Base-by-base conservation (phyloP, 2,888 invertebrate species). In the Campoplex capitator region DNA sequence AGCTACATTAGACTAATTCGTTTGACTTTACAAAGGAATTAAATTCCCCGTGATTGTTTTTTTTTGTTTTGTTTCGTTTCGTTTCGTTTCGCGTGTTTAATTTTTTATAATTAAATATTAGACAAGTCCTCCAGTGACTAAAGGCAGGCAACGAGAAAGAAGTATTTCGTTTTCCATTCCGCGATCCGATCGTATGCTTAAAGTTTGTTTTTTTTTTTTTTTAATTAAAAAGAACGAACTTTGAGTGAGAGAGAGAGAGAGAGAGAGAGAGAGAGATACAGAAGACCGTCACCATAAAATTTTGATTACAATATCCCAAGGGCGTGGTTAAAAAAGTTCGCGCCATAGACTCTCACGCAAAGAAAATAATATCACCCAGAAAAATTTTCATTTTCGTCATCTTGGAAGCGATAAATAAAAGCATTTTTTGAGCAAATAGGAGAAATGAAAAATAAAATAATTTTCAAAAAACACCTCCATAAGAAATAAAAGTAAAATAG, bases 121-220 rank as follows among this genome's bases (percentile, higher is more conserved):
- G 89, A 91, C 94, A 92, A 94, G 93, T 94, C 94, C 93, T 94
- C 94, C 94, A 94, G 91, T 92, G 94, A 93, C 94, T 94, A 93
- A 91, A 93, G 91, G 89, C 89, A 88, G 89, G 87, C 84, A 83
- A 88, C 85, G 82, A 88, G 71, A 79, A 83, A 45, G 84, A 42
- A 80, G 77, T 62, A 74, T 70, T 87, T 83, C 81, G 62, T 82
- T 67, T 83, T 68, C 65, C 75, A 51, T 76, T 48, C 28, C 23
- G 23, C n/a, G 75, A 56, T 32, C 42, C 28, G 48, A 75, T 88
- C 88, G 84, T 90, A 89, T 83, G 87, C 88, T 86, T 84, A 80
- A 84, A 89, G 58, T 58, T 28, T 11, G 9, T 86, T 88, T 68
- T 9, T 54, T 73, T 42, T 42, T 42, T 42, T 9, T 42, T 42